A percentile compares a stretch with the other conserved stretches of the same genome.
phyloP scores from a whole-genome alignment of 2,888 invertebrate genomes.

The Drosophila antonietae region DNA sequence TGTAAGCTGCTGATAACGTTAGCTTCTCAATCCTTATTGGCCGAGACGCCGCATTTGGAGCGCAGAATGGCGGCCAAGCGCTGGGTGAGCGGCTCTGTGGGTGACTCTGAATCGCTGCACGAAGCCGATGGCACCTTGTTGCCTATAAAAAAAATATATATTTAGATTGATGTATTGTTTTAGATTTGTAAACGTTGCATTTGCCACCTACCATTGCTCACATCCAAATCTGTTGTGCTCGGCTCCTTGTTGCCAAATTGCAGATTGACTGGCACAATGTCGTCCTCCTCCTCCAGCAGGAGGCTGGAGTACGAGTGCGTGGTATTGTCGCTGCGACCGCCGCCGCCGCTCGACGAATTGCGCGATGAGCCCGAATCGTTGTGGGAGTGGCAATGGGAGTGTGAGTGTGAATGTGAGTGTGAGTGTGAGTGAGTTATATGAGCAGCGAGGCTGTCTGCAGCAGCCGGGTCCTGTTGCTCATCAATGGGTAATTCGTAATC shows the following conservation, averaged over 20 bases:
- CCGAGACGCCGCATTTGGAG: constrained; percentile 83
- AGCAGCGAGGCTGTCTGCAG: constrained; percentile 41
- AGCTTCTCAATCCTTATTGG: constrained; percentile 52
- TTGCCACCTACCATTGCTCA: constrained; percentile 82
- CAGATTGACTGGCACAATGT: constrained; percentile 81
- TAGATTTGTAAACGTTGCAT: neutral
- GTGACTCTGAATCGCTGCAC: constrained; percentile 85
- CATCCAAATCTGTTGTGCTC: constrained; percentile 80
- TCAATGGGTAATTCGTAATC: constrained; percentile 83
- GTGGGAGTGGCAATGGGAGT: constrained; percentile 61
- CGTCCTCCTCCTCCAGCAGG: constrained; percentile 84
- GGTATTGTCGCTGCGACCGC: constrained; percentile 84
- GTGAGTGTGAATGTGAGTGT: constrained; percentile 52
- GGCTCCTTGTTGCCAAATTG: constrained; percentile 74
- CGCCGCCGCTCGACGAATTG: constrained; percentile 81
- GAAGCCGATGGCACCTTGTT: constrained; percentile 84
- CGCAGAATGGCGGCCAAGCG: constrained; percentile 84
- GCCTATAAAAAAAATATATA: constrained; percentile 58
- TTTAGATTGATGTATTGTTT: neutral
- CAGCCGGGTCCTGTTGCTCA: constrained; percentile 73
- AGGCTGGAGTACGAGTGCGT: constrained; percentile 85
- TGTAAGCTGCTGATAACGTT: constrained; percentile 23
- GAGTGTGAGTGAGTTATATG: constrained; percentile 52
- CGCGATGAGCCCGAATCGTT: constrained; percentile 81
- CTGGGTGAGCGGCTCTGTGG: constrained; percentile 84